Base-by-base conservation (phyloP, 1,140 invertebrate species). In the Samia ricini region DNA sequence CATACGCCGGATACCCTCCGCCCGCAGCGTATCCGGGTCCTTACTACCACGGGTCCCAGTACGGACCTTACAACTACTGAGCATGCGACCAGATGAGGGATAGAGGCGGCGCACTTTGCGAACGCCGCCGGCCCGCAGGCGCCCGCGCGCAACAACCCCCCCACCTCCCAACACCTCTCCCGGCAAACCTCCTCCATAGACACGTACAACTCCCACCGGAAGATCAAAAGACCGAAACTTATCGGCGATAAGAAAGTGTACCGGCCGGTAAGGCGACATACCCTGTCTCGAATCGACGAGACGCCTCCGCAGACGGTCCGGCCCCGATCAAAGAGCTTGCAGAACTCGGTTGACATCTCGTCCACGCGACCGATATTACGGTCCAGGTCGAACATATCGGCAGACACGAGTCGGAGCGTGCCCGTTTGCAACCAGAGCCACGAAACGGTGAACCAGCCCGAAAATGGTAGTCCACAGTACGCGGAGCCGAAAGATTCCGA, bases 51-150 rank as follows among this genome's bases (percentile, higher is more conserved):
- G 96, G 96, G 72, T 97, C 96, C 19, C 96, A 97, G 81, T 98
- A 98, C 82, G 96, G 95, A n/a, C 96, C 96, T 10, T 97, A 98
- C 91, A 96, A 96, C 89, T 96, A 96, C 85, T 96, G 93, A 94
- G 78, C 83, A 77, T 52, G 73, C 80, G 81, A 88, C 87, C 87
- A 88, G 87, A 89, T 87, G 83, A 86, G 85, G 83, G 85, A 88
- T 70, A 29, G 26, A 8, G 67, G 80, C 57, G 80, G 78, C 82
- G 29, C 66, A 72, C 79, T 79, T 77, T 74, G 71, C 69, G 77
- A 85, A 81, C 79, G 71, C 78, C 56, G 68, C 83, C 77, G 82
- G 82, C 69, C 86, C 85, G 68, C 89, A 88, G 71, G 83, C 85
- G 64, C 84, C 88, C 79, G 79, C 80, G 74, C 78, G 81, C 60